Evolutionary conservation across 30 jellyfish, hydroid and myxozoan species (phyloP), one percentile per base, ranked within the genome.

Genomic region (Rhopilema esculentum): DNA sequence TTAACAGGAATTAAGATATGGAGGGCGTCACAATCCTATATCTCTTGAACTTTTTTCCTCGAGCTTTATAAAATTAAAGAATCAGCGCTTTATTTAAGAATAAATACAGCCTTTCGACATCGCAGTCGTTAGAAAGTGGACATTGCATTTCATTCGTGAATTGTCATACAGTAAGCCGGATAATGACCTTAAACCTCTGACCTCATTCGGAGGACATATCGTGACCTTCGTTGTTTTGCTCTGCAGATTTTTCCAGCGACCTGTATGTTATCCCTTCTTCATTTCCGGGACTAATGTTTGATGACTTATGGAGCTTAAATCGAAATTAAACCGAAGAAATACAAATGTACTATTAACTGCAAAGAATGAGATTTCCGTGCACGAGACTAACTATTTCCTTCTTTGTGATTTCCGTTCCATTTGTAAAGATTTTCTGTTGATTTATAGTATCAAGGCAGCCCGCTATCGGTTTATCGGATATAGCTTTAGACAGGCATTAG

Each of bases 231-330:
- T 40, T 40, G 6, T 12, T 40, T 12, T 40, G 57, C 57, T 12
- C 6, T 40, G 12, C 57, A 40, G 57, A 2, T 12, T 40, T 40
- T 12, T 12, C 57, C 12, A 2, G 27, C 67, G 50, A 68, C 72
- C 90, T 68, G 28, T 49, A 17, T 22, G 62, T 6, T 25, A 24
- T 80, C 52, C 63, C 66, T 24, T 9, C 23, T 67, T 69, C 16
- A 27, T 77, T 77, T 77, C 87, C 87, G 50, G 87, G 27, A n/a
- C 27, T 77, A 29, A 25, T 20, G 26, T 49, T 53, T 53, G 87
- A 23, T 77, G 87, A 77, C 76, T 77, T 27, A 79, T 27, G 22
- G 78, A 24, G 88, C 80, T 79, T 40, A 79, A 64, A 53, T 15
- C 30, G 61, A 30, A 57, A 26, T 31, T 49, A 79, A 24, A 18